These are phyloP conservation scores for Melopsittacus undulatus DNA, from an alignment of 2,797 vertebrate genomes.

Conservation along the genomic window DNA sequence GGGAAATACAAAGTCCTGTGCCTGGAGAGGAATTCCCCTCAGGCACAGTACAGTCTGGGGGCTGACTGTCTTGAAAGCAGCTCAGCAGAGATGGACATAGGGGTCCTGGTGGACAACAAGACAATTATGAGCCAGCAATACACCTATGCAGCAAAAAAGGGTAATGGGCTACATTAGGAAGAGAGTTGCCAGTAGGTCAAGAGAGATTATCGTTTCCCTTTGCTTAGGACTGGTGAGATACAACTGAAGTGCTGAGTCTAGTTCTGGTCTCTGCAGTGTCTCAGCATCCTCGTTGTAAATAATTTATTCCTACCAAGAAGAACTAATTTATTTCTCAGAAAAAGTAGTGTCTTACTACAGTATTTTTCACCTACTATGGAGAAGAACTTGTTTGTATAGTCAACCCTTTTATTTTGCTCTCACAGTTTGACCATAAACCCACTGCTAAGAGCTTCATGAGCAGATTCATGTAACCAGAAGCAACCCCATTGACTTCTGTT, in stretches of 20 bases:
- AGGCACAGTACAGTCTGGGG: not conserved
- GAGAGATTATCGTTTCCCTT: not conserved
- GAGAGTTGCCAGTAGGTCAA: not conserved
- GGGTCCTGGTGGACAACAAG: not conserved
- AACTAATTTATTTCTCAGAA: not conserved
- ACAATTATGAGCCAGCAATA: not conserved
- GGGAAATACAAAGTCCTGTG: not conserved
- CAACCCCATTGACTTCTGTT: not conserved
- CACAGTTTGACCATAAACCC: not conserved
- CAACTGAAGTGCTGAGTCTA: not conserved
- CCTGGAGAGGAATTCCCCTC: not conserved
- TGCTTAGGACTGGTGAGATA: accelerated
- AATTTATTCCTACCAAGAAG: not conserved
- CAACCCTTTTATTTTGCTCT: not conserved
- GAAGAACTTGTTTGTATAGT: not conserved
- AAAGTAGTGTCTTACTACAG: not conserved
- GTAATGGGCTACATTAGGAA: not conserved
- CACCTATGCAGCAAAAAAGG: not conserved
- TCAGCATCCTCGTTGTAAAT: accelerated
- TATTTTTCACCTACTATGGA: not conserved
- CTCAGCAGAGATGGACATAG: not conserved
- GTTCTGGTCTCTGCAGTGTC: not conserved
- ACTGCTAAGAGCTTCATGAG: not conserved
- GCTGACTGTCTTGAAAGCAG: not conserved
- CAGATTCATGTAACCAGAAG: not conserved